Base-by-base conservation (phyloP, 2,797 vertebrate genomes). In the Pygocentrus nattereri region DNA sequence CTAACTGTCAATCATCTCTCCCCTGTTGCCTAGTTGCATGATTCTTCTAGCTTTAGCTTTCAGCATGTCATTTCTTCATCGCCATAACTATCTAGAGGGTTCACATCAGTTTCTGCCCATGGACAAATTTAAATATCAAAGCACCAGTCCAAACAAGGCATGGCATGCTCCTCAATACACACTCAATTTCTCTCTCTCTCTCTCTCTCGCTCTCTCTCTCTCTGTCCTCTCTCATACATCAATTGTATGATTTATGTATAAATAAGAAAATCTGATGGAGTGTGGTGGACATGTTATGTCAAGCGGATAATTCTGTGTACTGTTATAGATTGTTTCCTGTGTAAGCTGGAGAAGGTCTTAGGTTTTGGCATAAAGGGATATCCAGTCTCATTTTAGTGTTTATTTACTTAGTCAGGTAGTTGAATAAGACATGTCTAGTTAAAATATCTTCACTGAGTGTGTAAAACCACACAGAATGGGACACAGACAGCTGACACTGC, bases 41-140 rank as follows among this genome's bases (percentile, higher is more conserved):
- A 6, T 79, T 52, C 70, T 49, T 58, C 23, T 44, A 10, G 54
- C 38, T 69, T 38, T 44, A 10, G 54, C 38, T 69, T 38, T 59
- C 18, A 10, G 16, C 27, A 18, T 77, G 82, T 65, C 68, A 52
- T 78, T 71, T 34, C 72, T 83, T 38, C 25, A 5, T 85, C 34
- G 74, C 64, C 38, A 16, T 62, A 11, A 64, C 49, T 82, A 34
- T 74, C 73, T 64, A 16, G 18, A 70, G 31, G 30, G 23, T 18
- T 41, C 59, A 73, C 71, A 65, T 81, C 69, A 81, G 38, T 74
- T 83, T 83, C 69, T 80, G 31, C 34, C 47, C 52, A 54, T 54
- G 69, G 49, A n/a, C 11, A 47, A 75, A 65, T 82, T 62, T 58
- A 80, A 82, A 77, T 54, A 77, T 78, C 81, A 85, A 81, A 59